Evolutionary conservation across 2,797 vertebrate species (phyloP).

Genomic region (Pseudochirops cupreus): DNA sequence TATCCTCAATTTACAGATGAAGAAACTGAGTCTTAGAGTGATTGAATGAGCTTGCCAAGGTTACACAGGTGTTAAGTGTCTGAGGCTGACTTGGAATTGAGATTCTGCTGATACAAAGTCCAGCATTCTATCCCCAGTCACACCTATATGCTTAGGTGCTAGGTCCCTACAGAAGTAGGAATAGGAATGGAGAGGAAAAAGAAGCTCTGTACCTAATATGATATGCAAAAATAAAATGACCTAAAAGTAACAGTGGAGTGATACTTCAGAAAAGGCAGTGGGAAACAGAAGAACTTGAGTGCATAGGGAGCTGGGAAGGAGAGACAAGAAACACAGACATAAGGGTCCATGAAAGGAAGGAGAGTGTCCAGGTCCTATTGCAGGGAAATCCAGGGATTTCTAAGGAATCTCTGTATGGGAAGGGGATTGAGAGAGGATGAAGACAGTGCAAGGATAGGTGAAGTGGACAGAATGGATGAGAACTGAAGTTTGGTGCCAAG

Average conservation of each 20-base stretch:
- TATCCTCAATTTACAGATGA: background rate
- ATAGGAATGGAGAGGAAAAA: background rate
- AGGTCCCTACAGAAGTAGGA: background rate
- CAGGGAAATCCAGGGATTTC: background rate
- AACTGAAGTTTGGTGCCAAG: background rate
- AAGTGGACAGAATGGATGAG: background rate
- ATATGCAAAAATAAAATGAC: background rate
- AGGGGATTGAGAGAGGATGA: background rate
- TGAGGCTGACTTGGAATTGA: background rate
- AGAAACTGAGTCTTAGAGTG: background rate
- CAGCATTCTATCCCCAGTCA: background rate
- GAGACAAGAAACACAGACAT: background rate
- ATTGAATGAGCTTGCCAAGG: background rate
- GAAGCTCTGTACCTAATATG: background rate
- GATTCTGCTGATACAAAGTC: background rate
- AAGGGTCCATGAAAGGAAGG: background rate
- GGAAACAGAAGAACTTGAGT: background rate
- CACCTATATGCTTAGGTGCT: background rate
- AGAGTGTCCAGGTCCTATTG: background rate
- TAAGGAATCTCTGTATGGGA: background rate
- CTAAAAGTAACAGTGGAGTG: background rate
- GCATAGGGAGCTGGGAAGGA: background rate
- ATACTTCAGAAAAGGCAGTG: background rate
- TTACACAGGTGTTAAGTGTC: background rate
- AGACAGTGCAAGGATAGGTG: background rate